Base-by-base conservation (phyloP, 2,888 invertebrate genomes). In the Noctua pronuba region DNA sequence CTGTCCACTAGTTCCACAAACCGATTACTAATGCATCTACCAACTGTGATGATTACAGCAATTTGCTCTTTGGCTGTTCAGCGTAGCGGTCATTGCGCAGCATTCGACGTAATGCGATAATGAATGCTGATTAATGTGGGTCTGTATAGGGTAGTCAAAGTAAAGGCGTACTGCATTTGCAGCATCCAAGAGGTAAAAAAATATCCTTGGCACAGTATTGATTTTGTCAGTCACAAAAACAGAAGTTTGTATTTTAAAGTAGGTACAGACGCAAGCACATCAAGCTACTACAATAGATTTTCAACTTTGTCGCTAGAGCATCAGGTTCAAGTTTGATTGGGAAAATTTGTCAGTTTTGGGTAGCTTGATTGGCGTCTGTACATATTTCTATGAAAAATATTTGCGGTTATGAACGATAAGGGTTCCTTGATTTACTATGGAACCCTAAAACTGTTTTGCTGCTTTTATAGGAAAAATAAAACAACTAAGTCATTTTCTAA, bases 81-180 rank as follows among this genome's bases (percentile, higher is more conserved):
- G 28, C 65, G 77, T 44, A 69, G 68, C 68, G 77, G 77, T 65
- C 77, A 83, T 7, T 75, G 64, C 31, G 28, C 28, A 68, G 31
- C 77, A 35, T 77, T 65, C 44, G 44, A 58, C 13, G 68, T 83
- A 83, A 80, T 80, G 55, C 38, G 60, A 67, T 83, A 67, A 81
- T 79, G 38, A 71, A 49, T 49, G 16, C 46, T 79, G 67, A 83
- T 64, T 35, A 64, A 55, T 58, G 46, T 55, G 46, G 31, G 28
- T 71, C 8, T 78, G 66, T 38, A 38, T 24, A 31, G 24, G 18
- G 21, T 28, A 38, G 16, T 60, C 10, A 52, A 49, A 80, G 83
- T 52, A 35, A 70, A 71, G 41, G 16, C 10, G 31, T 60, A 10
- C 1, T 60, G 31, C 10, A 31, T 31, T 60, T 60, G 31, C 1